phyloP scores from a whole-genome alignment of 2,113 vertebrate genomes.

The Dromas ardeola region DNA sequence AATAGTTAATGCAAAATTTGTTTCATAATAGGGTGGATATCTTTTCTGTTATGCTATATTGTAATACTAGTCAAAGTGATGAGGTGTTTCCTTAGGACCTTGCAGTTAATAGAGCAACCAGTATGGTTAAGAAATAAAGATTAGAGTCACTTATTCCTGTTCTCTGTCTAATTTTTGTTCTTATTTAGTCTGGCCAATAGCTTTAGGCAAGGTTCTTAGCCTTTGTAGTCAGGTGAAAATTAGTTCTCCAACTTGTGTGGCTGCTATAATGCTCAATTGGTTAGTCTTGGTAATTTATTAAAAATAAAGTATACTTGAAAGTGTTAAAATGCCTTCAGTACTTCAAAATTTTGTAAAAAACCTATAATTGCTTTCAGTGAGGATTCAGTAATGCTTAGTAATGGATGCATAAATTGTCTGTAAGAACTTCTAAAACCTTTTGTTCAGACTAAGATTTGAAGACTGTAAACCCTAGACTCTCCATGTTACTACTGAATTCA shows the following conservation, averaged over 20 bases:
- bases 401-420: not conserved
- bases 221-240: not conserved
- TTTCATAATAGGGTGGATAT: accelerated
- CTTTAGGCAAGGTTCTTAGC: not conserved
- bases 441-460: not conserved
- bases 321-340: not conserved
- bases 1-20: not conserved
- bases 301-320: not conserved
- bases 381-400: not conserved
- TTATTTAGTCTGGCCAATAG: not conserved
- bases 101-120: not conserved
- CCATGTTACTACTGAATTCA: not conserved
- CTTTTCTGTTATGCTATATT: not conserved
- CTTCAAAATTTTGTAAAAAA: not conserved
- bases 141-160: not conserved
- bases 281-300: not conserved
- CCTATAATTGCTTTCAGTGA: not conserved
- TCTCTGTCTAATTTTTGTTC: not conserved
- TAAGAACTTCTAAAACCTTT: not conserved
- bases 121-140: not conserved
- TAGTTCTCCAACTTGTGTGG: not conserved
- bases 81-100: not conserved
- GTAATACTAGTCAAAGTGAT: not conserved
- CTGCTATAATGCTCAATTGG: not conserved
- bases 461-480: not conserved